Conservation (phyloP, 1,140 invertebrate species). For the Bombus fervidus region DNA sequence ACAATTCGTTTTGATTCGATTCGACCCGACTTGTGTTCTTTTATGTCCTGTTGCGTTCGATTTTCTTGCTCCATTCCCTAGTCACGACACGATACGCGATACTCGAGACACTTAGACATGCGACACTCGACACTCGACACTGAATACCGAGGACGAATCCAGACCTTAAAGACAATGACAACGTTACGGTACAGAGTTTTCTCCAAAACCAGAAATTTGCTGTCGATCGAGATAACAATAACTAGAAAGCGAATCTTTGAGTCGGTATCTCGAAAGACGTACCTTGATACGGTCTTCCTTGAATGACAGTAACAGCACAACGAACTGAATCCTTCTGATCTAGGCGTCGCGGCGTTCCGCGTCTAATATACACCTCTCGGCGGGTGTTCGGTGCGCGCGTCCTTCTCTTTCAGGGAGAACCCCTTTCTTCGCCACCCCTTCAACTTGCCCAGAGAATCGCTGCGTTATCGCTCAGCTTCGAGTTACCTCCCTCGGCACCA, state of each 20-base stretch:
- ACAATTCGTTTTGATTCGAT: not conserved
- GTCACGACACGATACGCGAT: constrained; percentile 34
- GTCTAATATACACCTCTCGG: constrained; percentile 79
- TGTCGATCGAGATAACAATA: constrained; percentile 14
- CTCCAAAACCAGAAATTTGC: constrained; percentile 3
- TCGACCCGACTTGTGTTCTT: not conserved
- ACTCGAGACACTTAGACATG: constrained; percentile 31
- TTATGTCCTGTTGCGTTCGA: not conserved
- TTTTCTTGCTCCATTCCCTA: constrained; percentile 24
- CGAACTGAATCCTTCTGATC: constrained; percentile 76
- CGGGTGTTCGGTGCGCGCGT: constrained; percentile 57
- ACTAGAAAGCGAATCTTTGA: not conserved
- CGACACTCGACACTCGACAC: constrained; percentile 47
- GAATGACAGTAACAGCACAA: constrained; percentile 41
- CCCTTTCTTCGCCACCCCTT: constrained; percentile 60
- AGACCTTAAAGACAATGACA: constrained; percentile 17
- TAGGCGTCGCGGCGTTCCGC: constrained; percentile 71
- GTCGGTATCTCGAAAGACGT: constrained; percentile 18
- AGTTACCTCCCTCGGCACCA: constrained; percentile 25
- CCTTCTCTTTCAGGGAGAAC: constrained; percentile 46
- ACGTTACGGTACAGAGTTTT: not conserved
- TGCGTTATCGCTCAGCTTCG: constrained; percentile 54
- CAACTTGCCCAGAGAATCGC: constrained; percentile 26
- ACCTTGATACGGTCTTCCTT: constrained; percentile 38
- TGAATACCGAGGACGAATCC: constrained; percentile 42